Evolutionary conservation across 1,140 invertebrate species (phyloP).

Genomic region (Sinella curviseta): DNA sequence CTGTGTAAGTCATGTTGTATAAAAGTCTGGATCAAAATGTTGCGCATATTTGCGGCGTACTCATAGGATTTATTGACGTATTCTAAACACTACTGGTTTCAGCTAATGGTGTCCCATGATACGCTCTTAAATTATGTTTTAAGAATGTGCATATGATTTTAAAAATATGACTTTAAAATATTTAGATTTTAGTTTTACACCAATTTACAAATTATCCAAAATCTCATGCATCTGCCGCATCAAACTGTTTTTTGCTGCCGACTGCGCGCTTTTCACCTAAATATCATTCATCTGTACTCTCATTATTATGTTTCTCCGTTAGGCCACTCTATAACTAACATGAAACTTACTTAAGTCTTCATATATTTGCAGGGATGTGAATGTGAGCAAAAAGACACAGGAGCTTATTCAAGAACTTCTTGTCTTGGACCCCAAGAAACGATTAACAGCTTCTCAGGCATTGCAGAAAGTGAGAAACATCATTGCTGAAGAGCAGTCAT

Average conservation of each 20-base stretch:
- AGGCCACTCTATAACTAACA: not conserved
- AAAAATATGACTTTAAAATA: too few relatives aligned
- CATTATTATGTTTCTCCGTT: not conserved
- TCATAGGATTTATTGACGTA: conserved; percentile 1
- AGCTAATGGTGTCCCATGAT: not conserved
- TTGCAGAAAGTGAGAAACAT: conserved; percentile 56
- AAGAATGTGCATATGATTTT: not conserved
- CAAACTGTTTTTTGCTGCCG: too few relatives aligned
- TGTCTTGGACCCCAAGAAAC: conserved; percentile 61
- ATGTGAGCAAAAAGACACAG: conserved; percentile 62
- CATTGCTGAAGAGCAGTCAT: conserved; percentile 49
- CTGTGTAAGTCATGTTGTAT: conserved; percentile 61
- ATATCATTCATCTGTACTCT: not conserved
- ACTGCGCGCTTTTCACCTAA: not conserved
- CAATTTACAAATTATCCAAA: too few relatives aligned
- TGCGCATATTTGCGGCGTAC: not conserved
- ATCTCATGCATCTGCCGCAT: too few relatives aligned
- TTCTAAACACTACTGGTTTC: conserved; percentile 56
- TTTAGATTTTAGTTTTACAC: not conserved
- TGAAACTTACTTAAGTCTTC: not conserved
- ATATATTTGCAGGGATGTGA: conserved; percentile 58
- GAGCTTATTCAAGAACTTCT: conserved; percentile 62
- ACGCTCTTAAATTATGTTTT: not conserved
- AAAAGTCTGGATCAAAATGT: not conserved
- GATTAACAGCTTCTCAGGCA: conserved; percentile 64